Evolutionary conservation across 2,888 invertebrate genomes (phyloP).

Genomic region (Smittia aterrima): DNA sequence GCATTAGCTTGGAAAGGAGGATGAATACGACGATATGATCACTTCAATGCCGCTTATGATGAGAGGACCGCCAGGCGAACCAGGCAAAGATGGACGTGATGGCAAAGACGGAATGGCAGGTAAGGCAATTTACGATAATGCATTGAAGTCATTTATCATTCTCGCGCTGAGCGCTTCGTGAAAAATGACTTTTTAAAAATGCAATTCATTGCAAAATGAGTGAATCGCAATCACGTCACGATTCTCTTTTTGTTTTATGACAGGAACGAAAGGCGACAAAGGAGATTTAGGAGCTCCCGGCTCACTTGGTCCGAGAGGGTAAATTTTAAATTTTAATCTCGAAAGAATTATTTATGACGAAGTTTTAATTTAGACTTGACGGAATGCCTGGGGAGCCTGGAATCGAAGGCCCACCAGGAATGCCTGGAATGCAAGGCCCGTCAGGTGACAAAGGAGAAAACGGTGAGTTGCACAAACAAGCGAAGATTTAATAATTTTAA

Average conservation of each 20-base stretch:
- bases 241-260: too few species aligned
- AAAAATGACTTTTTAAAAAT: too few species aligned
- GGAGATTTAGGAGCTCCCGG: slow-evolving; percentile 57
- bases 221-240: too few species aligned
- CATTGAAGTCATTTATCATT: too few species aligned
- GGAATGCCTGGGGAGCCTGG: slow-evolving; percentile 76
- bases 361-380: slow-evolving; percentile 55
- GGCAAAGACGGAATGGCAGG: slow-evolving; percentile 57
- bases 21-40: slow-evolving; percentile 52
- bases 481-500: neutral
- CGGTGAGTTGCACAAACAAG: slow-evolving; percentile 44
- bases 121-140: slow-evolving; percentile 42
- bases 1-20: slow-evolving; percentile 46
- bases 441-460: slow-evolving; percentile 87
- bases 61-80: slow-evolving; percentile 66
- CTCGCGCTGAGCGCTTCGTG: too few species aligned
- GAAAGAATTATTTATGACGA: neutral
- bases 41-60: slow-evolving; percentile 57
- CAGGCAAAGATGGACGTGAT: slow-evolving; percentile 54
- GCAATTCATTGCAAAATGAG: too few species aligned
- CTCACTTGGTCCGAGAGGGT: slow-evolving; percentile 52
- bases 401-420: slow-evolving; percentile 57
- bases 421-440: slow-evolving; percentile 67
- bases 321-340: neutral
- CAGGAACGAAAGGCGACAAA: slow-evolving; percentile 52